Evolutionary conservation across 2,797 vertebrate species (phyloP).

Genomic region (Diglossa cyanea): DNA sequence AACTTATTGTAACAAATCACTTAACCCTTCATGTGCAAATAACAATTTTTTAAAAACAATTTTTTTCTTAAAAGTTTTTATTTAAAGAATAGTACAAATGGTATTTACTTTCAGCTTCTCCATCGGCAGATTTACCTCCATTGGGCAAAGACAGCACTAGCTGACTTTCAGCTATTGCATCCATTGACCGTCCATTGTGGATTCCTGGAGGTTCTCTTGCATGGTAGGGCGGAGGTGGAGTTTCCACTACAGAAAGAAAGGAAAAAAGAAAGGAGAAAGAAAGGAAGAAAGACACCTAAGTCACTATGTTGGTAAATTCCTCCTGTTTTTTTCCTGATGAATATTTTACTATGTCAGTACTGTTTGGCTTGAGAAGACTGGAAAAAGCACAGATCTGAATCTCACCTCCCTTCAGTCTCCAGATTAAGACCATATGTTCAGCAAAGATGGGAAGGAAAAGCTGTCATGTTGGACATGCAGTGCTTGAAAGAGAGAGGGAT

Average conservation of each 20-base stretch:
- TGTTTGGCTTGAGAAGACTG: background rate
- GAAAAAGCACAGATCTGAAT: background rate
- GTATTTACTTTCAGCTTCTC: slow-evolving; percentile 60
- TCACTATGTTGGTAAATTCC: background rate
- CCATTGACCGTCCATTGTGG: slow-evolving; percentile 82
- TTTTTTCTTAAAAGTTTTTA: background rate
- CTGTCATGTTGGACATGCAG: background rate
- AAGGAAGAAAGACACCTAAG: background rate
- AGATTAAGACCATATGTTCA: background rate
- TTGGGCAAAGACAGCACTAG: slow-evolving; percentile 85
- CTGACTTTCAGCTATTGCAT: slow-evolving; percentile 78
- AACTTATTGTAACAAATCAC: background rate
- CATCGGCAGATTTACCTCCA: slow-evolving; percentile 79
- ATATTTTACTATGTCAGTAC: background rate
- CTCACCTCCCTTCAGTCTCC: background rate
- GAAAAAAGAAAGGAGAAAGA: background rate
- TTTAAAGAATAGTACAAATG: slow-evolving; percentile 43
- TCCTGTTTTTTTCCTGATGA: background rate
- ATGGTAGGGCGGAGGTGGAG: slow-evolving; percentile 87
- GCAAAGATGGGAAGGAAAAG: background rate
- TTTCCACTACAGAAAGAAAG: slow-evolving; percentile 75
- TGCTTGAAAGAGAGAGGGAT: background rate
- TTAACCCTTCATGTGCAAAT: background rate
- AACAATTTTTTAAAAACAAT: background rate
- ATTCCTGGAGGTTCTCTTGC: slow-evolving; percentile 82